Conservation (phyloP, 2,797 vertebrate species). For the Rhinella marina region DNA sequence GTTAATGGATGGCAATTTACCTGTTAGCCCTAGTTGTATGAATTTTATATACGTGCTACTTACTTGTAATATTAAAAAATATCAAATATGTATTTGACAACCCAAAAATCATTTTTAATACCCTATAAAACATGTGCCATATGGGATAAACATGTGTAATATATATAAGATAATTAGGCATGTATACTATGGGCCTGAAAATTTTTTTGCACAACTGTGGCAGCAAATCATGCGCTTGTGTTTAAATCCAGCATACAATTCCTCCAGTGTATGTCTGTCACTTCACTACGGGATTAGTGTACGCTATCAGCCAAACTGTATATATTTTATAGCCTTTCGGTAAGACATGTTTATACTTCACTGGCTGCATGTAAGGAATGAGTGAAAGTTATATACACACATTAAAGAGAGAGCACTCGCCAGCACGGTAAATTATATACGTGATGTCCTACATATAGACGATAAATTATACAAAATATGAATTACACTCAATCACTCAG, state of each 20-base stretch:
- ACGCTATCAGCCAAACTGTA: slow-evolving; percentile 13
- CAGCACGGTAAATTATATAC: slow-evolving; percentile 10
- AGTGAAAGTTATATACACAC: slow-evolving; percentile 26
- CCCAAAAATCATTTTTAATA: neutral
- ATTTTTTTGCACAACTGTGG: neutral
- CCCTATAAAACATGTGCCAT: neutral
- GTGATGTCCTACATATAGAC: neutral
- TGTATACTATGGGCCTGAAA: neutral
- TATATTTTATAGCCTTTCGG: neutral
- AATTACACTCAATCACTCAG: slow-evolving; percentile 12
- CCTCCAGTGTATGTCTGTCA: slow-evolving; percentile 11
- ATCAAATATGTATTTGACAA: neutral
- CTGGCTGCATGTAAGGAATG: neutral
- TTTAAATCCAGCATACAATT: neutral
- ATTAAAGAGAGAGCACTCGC: neutral
- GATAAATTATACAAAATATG: slow-evolving; percentile 34
- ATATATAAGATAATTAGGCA: neutral
- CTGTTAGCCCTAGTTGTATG: neutral
- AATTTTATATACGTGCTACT: neutral
- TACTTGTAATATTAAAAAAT: neutral
- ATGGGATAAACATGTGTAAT: neutral
- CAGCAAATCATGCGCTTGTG: neutral
- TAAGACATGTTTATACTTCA: slow-evolving; percentile 9
- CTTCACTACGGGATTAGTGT: neutral
- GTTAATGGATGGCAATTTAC: neutral